Base-by-base conservation (phyloP, 2,888 invertebrate species). In the Strigamia transsilvanica region DNA sequence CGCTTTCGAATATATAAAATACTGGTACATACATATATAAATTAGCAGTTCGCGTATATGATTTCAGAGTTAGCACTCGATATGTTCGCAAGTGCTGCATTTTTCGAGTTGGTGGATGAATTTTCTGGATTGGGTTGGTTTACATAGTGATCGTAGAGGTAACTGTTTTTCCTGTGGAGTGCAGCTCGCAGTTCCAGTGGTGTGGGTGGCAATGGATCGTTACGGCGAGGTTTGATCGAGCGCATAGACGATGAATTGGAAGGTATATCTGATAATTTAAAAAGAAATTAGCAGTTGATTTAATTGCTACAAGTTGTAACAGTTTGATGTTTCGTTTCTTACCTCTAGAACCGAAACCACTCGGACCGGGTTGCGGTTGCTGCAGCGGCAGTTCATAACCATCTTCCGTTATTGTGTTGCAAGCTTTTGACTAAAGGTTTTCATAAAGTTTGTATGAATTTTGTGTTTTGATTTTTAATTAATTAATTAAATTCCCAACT, bases 151-250 rank as follows among this genome's bases (percentile, higher is more conserved):
- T 66, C 61, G 23, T 66, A 66, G 12, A 66, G 61, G 21, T 66
- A 66, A 21, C 61, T 66, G 23, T 66, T 66, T 12, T 66, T 18
- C 18, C 23, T 66, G 61, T 23, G 61, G 12, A 23, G 21, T 66
- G 61, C 61, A 23, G 61, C 61, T 23, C 23, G 61, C 61, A 66
- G 5, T 66, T 66, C 61, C 23, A 66, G 9, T 21, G 61, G 61
- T 21, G 61, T 66, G 12, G 61, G 61, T 23, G 61, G 61, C 21
- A 66, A 21, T 23, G 61, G 61, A 66, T 66, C 61, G 61, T 66
- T 66, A 12, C 61, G 61, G 61, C 61, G 61, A 23, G 61, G 61
- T 66, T 66, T 66, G 61, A 66, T 66, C 12, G 61, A 66, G 23
- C 61, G 21, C 61, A 66, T 66, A 18, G 61, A n/a, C 0, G 61